Percentiles rank a stretch among this genome's conserved stretches.
These are phyloP conservation scores for Brachylomia viminalis DNA, from an alignment of 2,888 invertebrate genomes.

Conservation along the genomic window DNA sequence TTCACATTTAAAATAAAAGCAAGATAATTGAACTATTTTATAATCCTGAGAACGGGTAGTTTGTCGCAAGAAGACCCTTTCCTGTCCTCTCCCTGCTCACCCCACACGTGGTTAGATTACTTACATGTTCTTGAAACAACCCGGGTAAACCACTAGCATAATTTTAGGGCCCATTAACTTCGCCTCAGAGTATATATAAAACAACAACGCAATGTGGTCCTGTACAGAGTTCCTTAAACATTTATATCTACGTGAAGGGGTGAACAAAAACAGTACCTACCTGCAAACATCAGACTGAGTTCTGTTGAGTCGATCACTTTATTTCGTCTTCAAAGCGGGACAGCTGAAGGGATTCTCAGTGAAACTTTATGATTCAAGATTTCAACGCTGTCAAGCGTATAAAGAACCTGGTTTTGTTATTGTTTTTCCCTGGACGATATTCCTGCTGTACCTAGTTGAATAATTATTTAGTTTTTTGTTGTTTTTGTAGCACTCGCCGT, in stretches of 20 bases:
- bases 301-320: constrained; percentile 55
- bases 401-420: constrained; percentile 54
- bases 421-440: constrained; percentile 29
- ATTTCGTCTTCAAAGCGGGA: constrained; percentile 58
- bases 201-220: constrained; percentile 66
- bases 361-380: constrained; percentile 66
- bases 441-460: constrained; percentile 15
- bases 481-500: background rate
- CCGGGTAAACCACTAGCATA: constrained; percentile 68
- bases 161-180: constrained; percentile 73
- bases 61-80: constrained; percentile 32
- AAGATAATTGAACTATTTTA: constrained; percentile 51
- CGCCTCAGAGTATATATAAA: constrained; percentile 72
- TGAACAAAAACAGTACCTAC: constrained; percentile 48
- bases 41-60: constrained; percentile 23
- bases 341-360: constrained; percentile 67
- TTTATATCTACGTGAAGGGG: constrained; percentile 32
- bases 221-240: constrained; percentile 55
- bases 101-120: constrained; percentile 55
- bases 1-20: constrained; percentile 40
- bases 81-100: constrained; percentile 30
- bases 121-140: constrained; percentile 65
- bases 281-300: constrained; percentile 51
- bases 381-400: constrained; percentile 51
- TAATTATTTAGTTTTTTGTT: constrained; percentile 30